Conservation (phyloP, 2,888 invertebrate species). For the Dromius quadrimaculatus region DNA sequence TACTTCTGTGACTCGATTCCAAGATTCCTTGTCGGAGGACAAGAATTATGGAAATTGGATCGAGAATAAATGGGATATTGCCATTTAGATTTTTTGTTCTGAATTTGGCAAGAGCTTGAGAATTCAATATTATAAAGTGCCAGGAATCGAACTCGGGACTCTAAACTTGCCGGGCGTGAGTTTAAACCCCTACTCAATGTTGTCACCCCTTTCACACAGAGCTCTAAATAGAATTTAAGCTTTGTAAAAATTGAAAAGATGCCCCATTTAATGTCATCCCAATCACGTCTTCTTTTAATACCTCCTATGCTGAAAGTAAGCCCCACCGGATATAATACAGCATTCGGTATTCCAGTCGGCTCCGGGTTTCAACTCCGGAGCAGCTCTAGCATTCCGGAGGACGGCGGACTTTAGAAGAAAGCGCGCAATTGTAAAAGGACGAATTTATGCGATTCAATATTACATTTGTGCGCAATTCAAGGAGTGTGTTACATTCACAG, state of each 20-base stretch:
- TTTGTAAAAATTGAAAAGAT: conserved; percentile 8
- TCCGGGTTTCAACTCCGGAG: conserved; percentile 13
- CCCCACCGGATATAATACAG: conserved; percentile 25
- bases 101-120: too few relatives aligned
- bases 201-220: background rate
- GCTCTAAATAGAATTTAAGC: conserved; percentile 7
- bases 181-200: background rate
- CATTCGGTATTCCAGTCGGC: conserved; percentile 38
- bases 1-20: conserved; percentile 5
- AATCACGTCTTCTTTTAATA: conserved; percentile 46
- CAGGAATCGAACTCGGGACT: too few relatives aligned
- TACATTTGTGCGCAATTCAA: conserved; percentile 44
- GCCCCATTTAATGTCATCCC: conserved; percentile 5
- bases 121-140: too few relatives aligned
- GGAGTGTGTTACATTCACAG: conserved; percentile 37
- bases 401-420: conserved; percentile 39
- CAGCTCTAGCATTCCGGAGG: background rate
- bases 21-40: conserved; percentile 25
- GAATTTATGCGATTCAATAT: conserved; percentile 52
- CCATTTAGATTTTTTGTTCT: conserved; percentile 17
- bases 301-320: background rate
- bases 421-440: conserved; percentile 48
- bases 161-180: background rate
- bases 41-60: conserved; percentile 14
- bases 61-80: conserved; percentile 3